Evolutionary conservation across 2,888 invertebrate genomes (phyloP).

Genomic region (Microplitis deprimator): DNA sequence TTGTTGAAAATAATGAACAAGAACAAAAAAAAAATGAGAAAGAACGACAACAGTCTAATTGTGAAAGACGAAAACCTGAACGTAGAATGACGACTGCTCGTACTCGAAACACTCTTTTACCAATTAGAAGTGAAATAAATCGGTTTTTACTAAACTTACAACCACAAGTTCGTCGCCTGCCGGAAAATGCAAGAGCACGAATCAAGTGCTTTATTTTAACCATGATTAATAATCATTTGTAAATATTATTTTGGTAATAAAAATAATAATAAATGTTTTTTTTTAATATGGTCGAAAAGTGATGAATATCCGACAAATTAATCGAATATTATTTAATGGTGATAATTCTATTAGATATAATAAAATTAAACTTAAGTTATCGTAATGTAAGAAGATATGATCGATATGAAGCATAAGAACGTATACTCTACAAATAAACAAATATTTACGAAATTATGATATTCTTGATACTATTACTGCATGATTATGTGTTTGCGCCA

Average conservation of each 20-base stretch:
- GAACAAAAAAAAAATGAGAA: constrained; percentile 43
- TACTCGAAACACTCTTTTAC: constrained; percentile 63
- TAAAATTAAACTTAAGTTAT: too few relatives aligned
- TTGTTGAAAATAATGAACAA: constrained; percentile 3
- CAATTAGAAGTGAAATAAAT: constrained; percentile 63
- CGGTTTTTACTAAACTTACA: constrained; percentile 64
- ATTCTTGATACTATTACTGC: too few relatives aligned
- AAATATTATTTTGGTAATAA: constrained; percentile 45
- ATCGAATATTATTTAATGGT: too few relatives aligned
- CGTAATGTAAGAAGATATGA: too few relatives aligned
- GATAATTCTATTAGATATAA: too few relatives aligned
- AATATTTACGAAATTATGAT: too few relatives aligned
- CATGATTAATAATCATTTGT: constrained; percentile 67
- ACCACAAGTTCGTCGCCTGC: constrained; percentile 65
- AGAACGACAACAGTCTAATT: not conserved
- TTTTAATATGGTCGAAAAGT: not conserved
- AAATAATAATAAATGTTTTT: not conserved
- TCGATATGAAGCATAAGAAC: too few relatives aligned
- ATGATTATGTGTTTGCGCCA: too few relatives aligned
- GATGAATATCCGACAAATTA: too few relatives aligned
- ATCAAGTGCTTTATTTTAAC: constrained; percentile 67
- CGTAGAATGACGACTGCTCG: constrained; percentile 53
- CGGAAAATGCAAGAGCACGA: constrained; percentile 65
- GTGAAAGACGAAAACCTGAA: constrained; percentile 23
- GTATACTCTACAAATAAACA: too few relatives aligned